Conservation (phyloP, 2,113 vertebrate species). For the Chroicocephalus ridibundus region DNA sequence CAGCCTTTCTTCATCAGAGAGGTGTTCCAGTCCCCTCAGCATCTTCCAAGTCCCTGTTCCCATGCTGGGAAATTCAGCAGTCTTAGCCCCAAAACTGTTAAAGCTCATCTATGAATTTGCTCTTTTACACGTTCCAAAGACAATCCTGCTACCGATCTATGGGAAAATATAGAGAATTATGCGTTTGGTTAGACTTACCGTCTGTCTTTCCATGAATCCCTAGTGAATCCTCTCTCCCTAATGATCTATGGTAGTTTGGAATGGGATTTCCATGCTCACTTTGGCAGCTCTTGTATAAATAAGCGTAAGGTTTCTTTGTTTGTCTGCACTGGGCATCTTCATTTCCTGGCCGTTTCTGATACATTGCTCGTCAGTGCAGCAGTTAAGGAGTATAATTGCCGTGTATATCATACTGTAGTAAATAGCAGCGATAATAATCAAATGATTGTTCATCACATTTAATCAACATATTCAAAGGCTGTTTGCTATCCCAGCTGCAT, state of each 20-base stretch:
- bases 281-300: not conserved
- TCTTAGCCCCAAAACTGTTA: not conserved
- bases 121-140: not conserved
- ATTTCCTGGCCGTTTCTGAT: slow-evolving; percentile 6
- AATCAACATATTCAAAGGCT: not conserved
- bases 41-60: not conserved
- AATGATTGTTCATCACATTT: slow-evolving; percentile 5
- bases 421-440: not conserved
- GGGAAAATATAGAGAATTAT: not conserved
- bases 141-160: not conserved
- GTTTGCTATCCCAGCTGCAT: slow-evolving; percentile 26
- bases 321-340: not conserved
- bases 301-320: not conserved
- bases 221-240: not conserved
- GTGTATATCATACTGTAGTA: not conserved
- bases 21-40: too few relatives aligned
- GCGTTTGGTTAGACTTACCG: not conserved
- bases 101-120: not conserved
- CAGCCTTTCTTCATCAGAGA: too few relatives aligned
- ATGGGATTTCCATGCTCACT: not conserved
- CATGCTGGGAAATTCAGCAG: not conserved
- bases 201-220: not conserved
- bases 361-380: not conserved
- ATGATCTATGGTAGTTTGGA: not conserved
- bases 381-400: not conserved